Conservation (phyloP, 2,113 vertebrate genomes). For the Tyrannus savana region DNA sequence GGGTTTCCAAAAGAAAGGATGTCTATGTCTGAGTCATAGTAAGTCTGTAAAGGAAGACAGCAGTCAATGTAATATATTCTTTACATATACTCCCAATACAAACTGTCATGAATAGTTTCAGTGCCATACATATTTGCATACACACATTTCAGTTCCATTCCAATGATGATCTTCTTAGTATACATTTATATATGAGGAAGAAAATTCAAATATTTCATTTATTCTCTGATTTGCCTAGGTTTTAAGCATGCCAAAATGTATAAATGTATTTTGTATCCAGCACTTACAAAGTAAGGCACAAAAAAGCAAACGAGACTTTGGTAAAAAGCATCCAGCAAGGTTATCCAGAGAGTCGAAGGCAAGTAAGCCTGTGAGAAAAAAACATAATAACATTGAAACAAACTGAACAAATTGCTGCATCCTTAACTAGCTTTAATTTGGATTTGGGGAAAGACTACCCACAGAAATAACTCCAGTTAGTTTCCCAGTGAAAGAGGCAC, state of each 20-base stretch:
- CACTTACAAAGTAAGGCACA: conserved; percentile 81
- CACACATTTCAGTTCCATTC: background rate
- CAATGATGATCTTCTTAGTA: background rate
- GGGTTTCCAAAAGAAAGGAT: conserved; percentile 88
- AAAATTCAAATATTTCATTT: background rate
- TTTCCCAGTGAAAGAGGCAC: background rate
- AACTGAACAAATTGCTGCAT: background rate
- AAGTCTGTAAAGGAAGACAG: conserved; percentile 74
- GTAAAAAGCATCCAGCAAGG: conserved; percentile 82
- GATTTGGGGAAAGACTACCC: background rate
- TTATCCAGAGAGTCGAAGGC: conserved; percentile 76
- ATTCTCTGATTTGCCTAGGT: background rate
- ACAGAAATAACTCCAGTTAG: background rate
- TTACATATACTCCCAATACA: background rate
- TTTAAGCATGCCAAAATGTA: background rate
- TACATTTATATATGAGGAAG: background rate
- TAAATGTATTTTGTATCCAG: background rate
- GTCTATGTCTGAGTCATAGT: conserved; percentile 82
- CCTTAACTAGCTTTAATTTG: background rate
- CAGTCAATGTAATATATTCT: background rate
- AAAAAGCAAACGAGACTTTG: conserved; percentile 83
- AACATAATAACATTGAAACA: background rate
- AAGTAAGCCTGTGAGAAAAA: conserved; percentile 70
- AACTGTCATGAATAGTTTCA: background rate
- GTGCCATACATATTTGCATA: background rate